Percentiles rank a stretch among this genome's conserved stretches.
Evolutionary conservation across 1,140 invertebrate genomes (phyloP).

Genomic region (Diuraphis noxia): DNA sequence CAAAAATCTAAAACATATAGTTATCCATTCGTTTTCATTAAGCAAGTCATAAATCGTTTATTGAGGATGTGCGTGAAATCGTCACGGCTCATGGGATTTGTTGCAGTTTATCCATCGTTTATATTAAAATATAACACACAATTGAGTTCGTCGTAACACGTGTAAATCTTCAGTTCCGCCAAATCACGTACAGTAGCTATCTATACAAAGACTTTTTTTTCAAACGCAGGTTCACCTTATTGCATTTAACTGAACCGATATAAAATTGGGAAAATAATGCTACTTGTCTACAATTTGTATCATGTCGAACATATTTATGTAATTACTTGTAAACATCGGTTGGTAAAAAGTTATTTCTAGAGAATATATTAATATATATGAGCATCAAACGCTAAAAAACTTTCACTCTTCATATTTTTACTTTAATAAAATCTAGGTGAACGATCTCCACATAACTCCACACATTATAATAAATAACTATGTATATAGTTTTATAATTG

Average conservation of each 20-base stretch:
- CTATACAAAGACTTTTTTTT: background rate
- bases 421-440: background rate
- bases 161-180: background rate
- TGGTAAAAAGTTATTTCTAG: background rate
- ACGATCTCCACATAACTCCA: background rate
- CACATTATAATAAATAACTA: no score
- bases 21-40: background rate
- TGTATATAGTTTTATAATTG: background rate
- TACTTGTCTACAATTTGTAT: background rate
- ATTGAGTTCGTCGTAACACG: background rate
- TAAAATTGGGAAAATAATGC: background rate
- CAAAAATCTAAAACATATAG: background rate
- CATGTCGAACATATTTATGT: background rate
- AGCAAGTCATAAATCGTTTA: background rate
- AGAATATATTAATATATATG: background rate
- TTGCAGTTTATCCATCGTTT: background rate
- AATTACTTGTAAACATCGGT: background rate
- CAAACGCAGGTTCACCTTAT: background rate
- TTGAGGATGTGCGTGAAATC: background rate
- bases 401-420: background rate
- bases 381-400: background rate
- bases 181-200: background rate
- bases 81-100: slow-evolving; percentile 2
- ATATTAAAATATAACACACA: background rate
- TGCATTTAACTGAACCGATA: background rate